Conservation (phyloP, 2,797 vertebrate species). For the Pygocentrus nattereri region DNA sequence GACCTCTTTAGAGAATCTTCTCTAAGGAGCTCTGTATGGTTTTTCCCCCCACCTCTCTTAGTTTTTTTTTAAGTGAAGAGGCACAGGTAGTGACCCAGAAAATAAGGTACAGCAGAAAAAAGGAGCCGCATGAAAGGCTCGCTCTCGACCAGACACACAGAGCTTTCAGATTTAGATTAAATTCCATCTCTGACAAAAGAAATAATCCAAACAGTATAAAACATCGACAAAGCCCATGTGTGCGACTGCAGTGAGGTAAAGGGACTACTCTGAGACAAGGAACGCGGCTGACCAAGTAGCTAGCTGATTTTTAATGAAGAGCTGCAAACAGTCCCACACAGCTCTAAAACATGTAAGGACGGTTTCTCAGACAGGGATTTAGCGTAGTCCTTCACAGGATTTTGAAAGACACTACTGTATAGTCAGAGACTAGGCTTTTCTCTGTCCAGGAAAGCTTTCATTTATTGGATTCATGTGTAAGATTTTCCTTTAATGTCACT, state of each 20-base stretch:
- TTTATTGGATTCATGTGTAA: too few species aligned
- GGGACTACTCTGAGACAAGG: neutral
- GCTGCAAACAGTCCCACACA: neutral
- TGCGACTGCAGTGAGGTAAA: neutral
- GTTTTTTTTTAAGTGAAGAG: conserved; percentile 22
- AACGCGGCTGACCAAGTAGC: neutral
- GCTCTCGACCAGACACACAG: conserved; percentile 11
- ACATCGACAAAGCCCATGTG: neutral
- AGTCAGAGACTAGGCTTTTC: too few species aligned
- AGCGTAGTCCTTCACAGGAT: too few species aligned
- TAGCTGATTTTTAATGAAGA: neutral
- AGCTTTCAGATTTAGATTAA: conserved; percentile 44
- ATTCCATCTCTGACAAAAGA: conserved; percentile 36
- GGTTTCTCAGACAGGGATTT: too few species aligned
- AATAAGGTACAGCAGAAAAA: conserved; percentile 42
- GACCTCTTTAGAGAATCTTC: conserved; percentile 4
- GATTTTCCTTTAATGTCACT: too few species aligned
- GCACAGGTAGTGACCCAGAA: conserved; percentile 41
- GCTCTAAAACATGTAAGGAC: neutral
- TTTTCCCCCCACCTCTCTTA: neutral
- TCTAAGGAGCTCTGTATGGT: neutral
- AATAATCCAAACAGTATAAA: conserved; percentile 35
- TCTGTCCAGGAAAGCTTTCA: too few species aligned
- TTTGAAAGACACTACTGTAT: too few species aligned
- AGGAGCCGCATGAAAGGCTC: conserved; percentile 29